A percentile compares a stretch with the other conserved stretches of the same genome.
These are phyloP conservation scores for Coecobrya sp. DNA, from an alignment of 2,888 invertebrate species.

Conservation along the genomic window DNA sequence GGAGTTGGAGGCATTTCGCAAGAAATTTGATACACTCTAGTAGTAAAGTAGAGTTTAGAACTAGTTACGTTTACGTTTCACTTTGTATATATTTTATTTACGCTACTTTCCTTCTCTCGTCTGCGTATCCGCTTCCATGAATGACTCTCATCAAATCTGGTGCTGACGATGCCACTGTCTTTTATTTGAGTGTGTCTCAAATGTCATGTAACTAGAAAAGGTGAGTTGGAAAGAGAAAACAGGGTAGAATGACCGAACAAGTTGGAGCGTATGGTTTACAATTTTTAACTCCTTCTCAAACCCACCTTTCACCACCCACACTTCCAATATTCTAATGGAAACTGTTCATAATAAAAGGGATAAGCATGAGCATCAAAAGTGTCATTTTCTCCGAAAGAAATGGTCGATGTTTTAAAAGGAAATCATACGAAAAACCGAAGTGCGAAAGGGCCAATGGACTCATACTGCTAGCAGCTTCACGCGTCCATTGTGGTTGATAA, in stretches of 20 bases:
- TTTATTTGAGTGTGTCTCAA: background rate
- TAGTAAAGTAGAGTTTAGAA: background rate
- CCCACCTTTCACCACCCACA: background rate
- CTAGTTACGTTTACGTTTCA: background rate
- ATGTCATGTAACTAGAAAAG: background rate
- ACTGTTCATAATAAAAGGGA: background rate
- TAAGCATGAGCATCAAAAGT: background rate
- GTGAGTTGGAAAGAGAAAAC: background rate
- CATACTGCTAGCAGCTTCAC: background rate
- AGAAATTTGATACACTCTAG: background rate
- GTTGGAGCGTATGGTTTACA: background rate
- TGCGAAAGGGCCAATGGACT: background rate
- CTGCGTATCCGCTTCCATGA: too few species aligned
- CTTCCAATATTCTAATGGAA: background rate
- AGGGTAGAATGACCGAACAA: background rate
- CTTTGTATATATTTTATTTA: background rate
- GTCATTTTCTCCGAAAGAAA: background rate
- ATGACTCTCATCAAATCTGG: too few species aligned
- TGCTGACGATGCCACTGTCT: background rate
- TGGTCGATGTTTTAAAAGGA: background rate
- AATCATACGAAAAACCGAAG: background rate
- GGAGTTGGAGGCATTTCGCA: background rate
- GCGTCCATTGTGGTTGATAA: background rate
- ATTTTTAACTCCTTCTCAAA: background rate
- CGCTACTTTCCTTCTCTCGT: too few species aligned